Evolutionary conservation across 2,888 invertebrate species (phyloP).

Genomic region (Dryocosmus kuriphilus): DNA sequence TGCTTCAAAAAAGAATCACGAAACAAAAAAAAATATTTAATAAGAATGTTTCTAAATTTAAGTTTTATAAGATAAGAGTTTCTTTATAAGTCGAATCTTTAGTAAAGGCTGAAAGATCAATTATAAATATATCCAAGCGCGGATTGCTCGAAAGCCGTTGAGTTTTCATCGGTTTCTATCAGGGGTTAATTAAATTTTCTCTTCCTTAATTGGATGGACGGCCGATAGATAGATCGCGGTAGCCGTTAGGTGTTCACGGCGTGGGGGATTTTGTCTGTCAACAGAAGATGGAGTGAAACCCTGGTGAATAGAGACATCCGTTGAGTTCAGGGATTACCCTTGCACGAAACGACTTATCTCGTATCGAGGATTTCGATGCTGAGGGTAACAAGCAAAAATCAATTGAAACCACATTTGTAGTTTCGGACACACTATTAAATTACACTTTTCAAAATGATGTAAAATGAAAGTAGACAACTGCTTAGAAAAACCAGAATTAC

Average conservation of each 20-base stretch:
- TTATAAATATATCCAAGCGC: conserved; percentile 26
- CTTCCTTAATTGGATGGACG: conserved; percentile 71
- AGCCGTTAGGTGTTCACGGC: conserved; percentile 59
- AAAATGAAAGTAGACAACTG: too few species aligned
- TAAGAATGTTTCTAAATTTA: too few species aligned
- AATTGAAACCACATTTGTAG: conserved; percentile 50
- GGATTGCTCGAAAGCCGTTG: conserved; percentile 52
- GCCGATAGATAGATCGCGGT: conserved; percentile 66
- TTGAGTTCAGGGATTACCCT: conserved; percentile 73
- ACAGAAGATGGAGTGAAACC: conserved; percentile 77
- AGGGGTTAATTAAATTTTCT: conserved; percentile 73
- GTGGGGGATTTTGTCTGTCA: conserved; percentile 76
- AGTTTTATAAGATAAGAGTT: too few species aligned
- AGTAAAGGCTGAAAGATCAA: neutral
- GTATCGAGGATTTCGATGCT: conserved; percentile 24
- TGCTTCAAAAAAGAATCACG: too few species aligned
- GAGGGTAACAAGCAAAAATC: conserved; percentile 25
- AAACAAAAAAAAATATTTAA: too few species aligned
- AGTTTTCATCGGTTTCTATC: conserved; percentile 66
- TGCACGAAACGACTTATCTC: conserved; percentile 47
- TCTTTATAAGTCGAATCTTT: neutral
- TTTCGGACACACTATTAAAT: conserved; percentile 70
- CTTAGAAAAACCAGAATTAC: too few species aligned
- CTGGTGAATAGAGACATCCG: conserved; percentile 74
- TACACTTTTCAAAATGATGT: conserved; percentile 49